These are phyloP conservation scores for Notospermus geniculatus DNA, from an alignment of 1,140 invertebrate species.

Conservation along the genomic window DNA sequence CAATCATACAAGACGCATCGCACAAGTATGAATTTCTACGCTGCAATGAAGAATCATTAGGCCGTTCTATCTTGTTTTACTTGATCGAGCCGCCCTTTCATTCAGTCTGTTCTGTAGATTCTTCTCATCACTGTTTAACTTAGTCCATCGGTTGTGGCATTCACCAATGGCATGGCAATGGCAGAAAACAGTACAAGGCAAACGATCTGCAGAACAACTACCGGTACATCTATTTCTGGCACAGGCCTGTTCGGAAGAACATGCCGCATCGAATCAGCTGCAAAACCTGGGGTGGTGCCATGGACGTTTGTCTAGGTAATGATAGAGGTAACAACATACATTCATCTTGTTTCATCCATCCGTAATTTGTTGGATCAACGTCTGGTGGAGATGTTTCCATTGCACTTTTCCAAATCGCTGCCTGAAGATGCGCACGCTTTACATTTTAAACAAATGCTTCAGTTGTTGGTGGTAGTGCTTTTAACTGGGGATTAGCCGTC, in stretches of 20 bases:
- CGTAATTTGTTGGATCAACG: neutral
- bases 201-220: neutral
- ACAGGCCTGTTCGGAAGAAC: neutral
- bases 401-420: neutral
- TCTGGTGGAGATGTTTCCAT: neutral
- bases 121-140: no score
- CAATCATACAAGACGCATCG: no score
- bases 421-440: neutral
- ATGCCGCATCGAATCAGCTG: neutral
- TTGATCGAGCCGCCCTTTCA: no score
- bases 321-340: neutral
- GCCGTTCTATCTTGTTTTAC: no score
- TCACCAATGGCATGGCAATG: neutral
- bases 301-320: neutral
- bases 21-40: no score
- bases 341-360: neutral
- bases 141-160: no score
- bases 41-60: no score
- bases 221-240: neutral
- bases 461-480: neutral
- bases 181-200: neutral
- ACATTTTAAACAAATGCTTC: neutral
- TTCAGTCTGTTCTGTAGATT: no score
- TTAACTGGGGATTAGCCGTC: neutral
- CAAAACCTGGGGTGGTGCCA: neutral